phyloP scores from a whole-genome alignment of 2,797 vertebrate species.

The Phrynocephalus forsythii region DNA sequence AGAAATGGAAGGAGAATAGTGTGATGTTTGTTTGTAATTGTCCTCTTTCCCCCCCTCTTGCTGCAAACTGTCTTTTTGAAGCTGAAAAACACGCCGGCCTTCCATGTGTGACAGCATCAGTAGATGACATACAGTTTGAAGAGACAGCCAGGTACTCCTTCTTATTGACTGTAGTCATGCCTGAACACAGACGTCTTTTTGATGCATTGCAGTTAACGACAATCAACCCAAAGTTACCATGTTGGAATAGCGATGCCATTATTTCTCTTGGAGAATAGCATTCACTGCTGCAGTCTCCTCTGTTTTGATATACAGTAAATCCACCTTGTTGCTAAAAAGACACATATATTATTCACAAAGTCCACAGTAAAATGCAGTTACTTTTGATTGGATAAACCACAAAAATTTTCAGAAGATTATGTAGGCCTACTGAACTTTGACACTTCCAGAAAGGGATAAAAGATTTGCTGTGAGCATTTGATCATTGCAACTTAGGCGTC shows the following conservation, averaged over 20 bases:
- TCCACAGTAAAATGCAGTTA: conserved; percentile 35
- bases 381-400: not conserved
- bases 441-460: conserved; percentile 42
- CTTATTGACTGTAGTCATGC: not conserved
- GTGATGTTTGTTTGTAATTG: conserved; percentile 29
- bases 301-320: not conserved
- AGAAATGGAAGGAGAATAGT: conserved; percentile 15
- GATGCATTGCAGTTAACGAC: conserved; percentile 30
- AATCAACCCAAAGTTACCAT: not conserved
- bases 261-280: not conserved
- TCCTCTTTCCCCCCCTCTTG: not conserved
- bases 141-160: conserved; percentile 78
- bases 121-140: conserved; percentile 84
- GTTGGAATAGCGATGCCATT: rapidly evolving
- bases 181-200: not conserved
- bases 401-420: conserved; percentile 5
- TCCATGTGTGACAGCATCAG: conserved; percentile 81
- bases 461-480: not conserved
- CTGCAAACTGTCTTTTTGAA: conserved; percentile 61
- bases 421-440: not conserved
- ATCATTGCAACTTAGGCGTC: not conserved
- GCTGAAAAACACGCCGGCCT: conserved; percentile 82
- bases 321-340: not conserved
- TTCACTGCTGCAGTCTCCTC: conserved; percentile 1
- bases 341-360: conserved; percentile 8